Percentiles rank a stretch among this genome's conserved stretches.
Conservation (phyloP, 2,797 vertebrate species). For the Siniperca obscura region DNA sequence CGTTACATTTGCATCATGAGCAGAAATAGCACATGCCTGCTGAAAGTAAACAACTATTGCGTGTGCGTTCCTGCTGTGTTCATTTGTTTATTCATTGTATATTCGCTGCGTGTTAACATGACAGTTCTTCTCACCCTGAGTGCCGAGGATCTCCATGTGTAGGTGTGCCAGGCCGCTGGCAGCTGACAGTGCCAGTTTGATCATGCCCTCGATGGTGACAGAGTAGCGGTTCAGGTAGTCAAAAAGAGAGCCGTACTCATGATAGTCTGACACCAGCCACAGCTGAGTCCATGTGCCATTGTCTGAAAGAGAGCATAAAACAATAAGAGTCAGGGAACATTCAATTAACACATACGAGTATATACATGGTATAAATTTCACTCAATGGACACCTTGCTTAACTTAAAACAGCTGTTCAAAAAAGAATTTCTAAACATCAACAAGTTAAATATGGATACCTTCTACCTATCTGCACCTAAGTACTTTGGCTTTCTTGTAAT, state of each 20-base stretch:
- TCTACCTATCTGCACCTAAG: neutral
- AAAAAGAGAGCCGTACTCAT: slow-evolving; percentile 96
- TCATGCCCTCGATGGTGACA: slow-evolving; percentile 98
- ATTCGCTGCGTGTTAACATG: neutral
- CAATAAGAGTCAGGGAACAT: neutral
- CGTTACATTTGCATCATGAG: slow-evolving; percentile 21
- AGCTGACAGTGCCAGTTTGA: slow-evolving; percentile 94
- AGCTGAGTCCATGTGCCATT: slow-evolving; percentile 99
- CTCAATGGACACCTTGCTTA: neutral
- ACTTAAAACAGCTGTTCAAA: neutral
- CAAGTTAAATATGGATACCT: neutral
- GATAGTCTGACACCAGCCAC: slow-evolving; percentile 98
- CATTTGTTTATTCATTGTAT: neutral
- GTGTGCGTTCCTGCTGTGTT: neutral
- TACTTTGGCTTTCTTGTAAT: neutral
- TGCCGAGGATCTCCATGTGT: slow-evolving; percentile 99
- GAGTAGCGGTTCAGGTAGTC: slow-evolving; percentile 98
- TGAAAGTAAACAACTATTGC: slow-evolving; percentile 2
- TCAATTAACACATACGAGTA: neutral
- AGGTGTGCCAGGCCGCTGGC: slow-evolving; percentile 97
- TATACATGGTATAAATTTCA: neutral
- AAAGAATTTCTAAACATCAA: neutral
- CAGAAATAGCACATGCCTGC: slow-evolving; percentile 9
- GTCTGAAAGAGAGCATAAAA: slow-evolving; percentile 81
- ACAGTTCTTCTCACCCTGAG: slow-evolving; percentile 89